phyloP scores from a whole-genome alignment of 1,140 invertebrate genomes.

The Atta colombica region DNA sequence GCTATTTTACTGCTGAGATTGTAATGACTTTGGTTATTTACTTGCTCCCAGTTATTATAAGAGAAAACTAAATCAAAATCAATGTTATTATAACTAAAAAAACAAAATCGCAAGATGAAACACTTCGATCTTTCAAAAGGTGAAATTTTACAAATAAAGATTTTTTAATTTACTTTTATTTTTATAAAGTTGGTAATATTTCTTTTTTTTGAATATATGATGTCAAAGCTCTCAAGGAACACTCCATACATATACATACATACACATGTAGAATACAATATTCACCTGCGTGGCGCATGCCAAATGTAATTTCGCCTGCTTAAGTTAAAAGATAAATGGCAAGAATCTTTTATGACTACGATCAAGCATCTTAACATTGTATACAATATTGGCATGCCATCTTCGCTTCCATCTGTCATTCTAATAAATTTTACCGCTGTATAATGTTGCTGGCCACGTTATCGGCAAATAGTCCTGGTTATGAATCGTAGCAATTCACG shows the following conservation, averaged over 20 bases:
- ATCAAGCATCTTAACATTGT: constrained; percentile 26
- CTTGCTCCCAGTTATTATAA: neutral
- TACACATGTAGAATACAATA: neutral
- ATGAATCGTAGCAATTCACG: constrained; percentile 51
- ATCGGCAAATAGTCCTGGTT: constrained; percentile 49
- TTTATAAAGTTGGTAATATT: neutral
- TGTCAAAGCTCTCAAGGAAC: neutral
- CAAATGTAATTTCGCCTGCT: constrained; percentile 26
- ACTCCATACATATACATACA: neutral
- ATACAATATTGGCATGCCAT: constrained; percentile 4
- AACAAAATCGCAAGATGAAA: neutral
- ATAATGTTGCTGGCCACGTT: constrained; percentile 47
- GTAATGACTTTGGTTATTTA: constrained; percentile 4
- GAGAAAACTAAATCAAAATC: too few species aligned
- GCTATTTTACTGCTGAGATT: neutral
- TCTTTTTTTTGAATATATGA: neutral
- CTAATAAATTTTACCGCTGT: constrained; percentile 51
- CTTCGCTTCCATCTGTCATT: constrained; percentile 50
- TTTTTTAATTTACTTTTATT: neutral
- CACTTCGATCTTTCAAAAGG: neutral
- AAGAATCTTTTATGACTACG: constrained; percentile 23
- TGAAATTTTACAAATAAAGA: constrained; percentile 7
- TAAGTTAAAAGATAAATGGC: constrained; percentile 9
- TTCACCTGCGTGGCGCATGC: neutral
- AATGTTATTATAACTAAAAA: neutral